Percentiles rank a stretch among this genome's conserved stretches.
Conservation (phyloP, 2,113 vertebrate species). For the Bucco capensis region DNA sequence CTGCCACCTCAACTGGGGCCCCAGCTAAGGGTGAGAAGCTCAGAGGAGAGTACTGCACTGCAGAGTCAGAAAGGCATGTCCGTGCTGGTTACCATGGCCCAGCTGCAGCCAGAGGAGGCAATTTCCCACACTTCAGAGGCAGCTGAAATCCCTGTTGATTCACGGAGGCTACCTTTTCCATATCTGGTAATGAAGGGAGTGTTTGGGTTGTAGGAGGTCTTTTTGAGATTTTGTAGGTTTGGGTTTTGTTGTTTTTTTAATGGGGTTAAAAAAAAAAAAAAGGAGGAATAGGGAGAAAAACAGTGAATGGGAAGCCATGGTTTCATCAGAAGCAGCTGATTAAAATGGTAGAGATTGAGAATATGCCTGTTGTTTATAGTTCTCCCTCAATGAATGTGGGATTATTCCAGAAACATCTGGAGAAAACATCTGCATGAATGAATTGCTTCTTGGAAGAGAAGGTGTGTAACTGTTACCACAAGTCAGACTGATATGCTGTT, state of each 20-base stretch:
- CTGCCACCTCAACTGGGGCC: background rate
- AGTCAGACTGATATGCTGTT: rapidly evolving
- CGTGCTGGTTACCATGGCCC: background rate
- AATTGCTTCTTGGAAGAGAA: background rate
- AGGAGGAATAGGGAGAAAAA: background rate
- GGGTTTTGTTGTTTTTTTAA: too few relatives aligned
- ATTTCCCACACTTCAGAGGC: background rate
- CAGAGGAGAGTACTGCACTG: background rate
- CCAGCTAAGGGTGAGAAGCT: background rate
- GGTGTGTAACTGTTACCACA: background rate
- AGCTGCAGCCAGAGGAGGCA: background rate
- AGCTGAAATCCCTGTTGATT: background rate
- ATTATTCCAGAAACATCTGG: slow-evolving; percentile 24
- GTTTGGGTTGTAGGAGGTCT: background rate
- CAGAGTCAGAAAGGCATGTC: background rate
- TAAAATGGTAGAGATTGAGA: background rate
- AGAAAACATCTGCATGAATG: background rate
- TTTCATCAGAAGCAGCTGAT: background rate
- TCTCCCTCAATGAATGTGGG: background rate
- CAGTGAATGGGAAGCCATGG: background rate
- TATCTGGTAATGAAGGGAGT: background rate
- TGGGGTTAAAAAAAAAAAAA: background rate
- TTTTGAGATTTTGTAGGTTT: too few relatives aligned
- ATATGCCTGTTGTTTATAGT: background rate
- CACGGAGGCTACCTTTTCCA: background rate